Conservation (phyloP, 1,140 invertebrate species). For the Trichomalopsis sarcophagae region DNA sequence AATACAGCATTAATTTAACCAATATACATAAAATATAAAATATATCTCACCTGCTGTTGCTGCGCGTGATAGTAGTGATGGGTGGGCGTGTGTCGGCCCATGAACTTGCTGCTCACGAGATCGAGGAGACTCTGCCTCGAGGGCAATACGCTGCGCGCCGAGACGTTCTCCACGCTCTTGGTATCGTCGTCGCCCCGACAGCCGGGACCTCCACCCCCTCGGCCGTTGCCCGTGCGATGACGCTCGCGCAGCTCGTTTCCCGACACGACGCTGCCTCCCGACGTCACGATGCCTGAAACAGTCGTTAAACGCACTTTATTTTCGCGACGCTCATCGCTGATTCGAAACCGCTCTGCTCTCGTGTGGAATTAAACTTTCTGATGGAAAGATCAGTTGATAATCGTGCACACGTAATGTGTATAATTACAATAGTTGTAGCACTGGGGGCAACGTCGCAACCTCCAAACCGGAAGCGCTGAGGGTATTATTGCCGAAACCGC, state of each 20-base stretch:
- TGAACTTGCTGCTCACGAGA: conserved; percentile 72
- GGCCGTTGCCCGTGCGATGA: conserved; percentile 62
- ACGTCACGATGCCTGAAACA: conserved; percentile 73
- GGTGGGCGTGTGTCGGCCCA: conserved; percentile 69
- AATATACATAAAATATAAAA: conserved; percentile 32
- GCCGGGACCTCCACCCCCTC: conserved; percentile 48
- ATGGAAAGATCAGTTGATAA: neutral
- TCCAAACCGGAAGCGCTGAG: too few species aligned
- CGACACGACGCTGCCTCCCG: conserved; percentile 70
- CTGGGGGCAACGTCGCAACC: too few species aligned
- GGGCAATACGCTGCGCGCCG: conserved; percentile 62
- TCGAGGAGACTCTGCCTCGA: conserved; percentile 72
- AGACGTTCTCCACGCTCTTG: conserved; percentile 71
- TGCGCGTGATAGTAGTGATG: conserved; percentile 72
- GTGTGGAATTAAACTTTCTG: too few species aligned
- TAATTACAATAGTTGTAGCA: too few species aligned
- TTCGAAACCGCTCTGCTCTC: too few species aligned
- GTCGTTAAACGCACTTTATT: too few species aligned
- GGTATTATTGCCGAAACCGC: neutral
- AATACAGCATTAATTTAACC: neutral
- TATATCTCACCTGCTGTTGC: conserved; percentile 68
- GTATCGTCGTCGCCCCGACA: conserved; percentile 68
- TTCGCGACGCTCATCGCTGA: too few species aligned
- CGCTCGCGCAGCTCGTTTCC: conserved; percentile 74
- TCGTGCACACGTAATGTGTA: neutral